phyloP scores from a whole-genome alignment of 2,797 vertebrate genomes.

The Lagothrix lagotricha region DNA sequence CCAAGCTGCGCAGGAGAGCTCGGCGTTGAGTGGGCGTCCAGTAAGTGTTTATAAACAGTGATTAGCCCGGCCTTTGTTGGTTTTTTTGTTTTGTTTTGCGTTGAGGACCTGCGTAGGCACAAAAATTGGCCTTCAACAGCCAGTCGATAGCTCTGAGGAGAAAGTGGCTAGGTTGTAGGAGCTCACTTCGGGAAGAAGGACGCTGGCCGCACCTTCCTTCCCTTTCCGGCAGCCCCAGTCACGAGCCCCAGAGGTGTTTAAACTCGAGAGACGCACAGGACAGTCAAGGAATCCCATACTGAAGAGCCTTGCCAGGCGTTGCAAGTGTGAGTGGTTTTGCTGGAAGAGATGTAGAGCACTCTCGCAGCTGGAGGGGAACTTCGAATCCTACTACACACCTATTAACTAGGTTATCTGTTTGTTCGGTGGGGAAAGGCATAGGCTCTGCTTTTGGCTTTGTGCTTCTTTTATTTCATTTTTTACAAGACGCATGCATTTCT shows the following conservation, averaged over 20 bases:
- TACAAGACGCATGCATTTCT: neutral
- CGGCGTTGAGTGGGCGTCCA: neutral
- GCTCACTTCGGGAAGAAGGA: neutral
- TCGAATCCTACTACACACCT: neutral
- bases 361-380: neutral
- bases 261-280: neutral
- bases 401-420: neutral
- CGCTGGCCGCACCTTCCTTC: neutral
- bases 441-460: neutral
- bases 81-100: neutral
- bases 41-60: neutral
- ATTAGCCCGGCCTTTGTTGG: neutral
- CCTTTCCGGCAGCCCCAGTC: neutral
- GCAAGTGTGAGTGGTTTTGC: neutral
- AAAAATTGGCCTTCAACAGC: neutral
- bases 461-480: neutral
- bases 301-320: neutral
- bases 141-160: too few species aligned
- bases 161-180: neutral
- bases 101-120: neutral
- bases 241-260: neutral
- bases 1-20: neutral
- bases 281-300: neutral
- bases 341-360: neutral
- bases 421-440: neutral